phyloP scores from a whole-genome alignment of 2,888 invertebrate species.

The Eudasyphora cyanicolor region DNA sequence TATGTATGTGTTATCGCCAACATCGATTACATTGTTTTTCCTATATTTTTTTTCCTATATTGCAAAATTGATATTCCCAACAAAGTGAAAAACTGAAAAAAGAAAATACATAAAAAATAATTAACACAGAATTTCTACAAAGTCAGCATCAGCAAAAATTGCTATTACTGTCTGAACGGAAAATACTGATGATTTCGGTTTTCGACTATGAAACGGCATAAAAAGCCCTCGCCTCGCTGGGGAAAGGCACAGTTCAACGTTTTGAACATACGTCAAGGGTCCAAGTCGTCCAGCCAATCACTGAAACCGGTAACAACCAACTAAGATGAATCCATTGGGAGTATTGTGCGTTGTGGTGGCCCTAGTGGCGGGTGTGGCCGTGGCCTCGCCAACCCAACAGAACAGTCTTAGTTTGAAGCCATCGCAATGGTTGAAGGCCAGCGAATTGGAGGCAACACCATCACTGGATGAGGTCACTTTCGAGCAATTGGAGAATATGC shows the following conservation, averaged over 20 bases:
- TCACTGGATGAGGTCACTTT: slow-evolving; percentile 70
- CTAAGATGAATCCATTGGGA: slow-evolving; percentile 73
- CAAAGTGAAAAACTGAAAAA: no score
- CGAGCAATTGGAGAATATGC: slow-evolving; percentile 70
- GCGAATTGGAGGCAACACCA: slow-evolving; percentile 71
- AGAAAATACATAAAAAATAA: no score
- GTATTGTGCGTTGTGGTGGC: slow-evolving; percentile 70
- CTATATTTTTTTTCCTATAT: no score
- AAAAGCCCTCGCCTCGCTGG: slow-evolving; percentile 5
- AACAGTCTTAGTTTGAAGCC: slow-evolving; percentile 67
- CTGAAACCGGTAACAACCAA: slow-evolving; percentile 1
- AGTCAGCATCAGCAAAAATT: no score
- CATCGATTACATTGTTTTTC: no score
- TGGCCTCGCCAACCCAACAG: slow-evolving; percentile 64
- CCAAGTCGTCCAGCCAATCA: neutral
- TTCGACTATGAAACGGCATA: no score
- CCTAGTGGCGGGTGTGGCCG: slow-evolving; percentile 66
- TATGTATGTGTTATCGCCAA: no score
- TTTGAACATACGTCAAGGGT: slow-evolving; percentile 13
- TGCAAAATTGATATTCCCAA: no score
- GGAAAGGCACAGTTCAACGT: slow-evolving; percentile 33
- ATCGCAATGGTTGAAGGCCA: slow-evolving; percentile 71
- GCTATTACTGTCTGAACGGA: no score
- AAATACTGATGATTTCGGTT: no score
- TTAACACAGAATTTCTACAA: no score